phyloP scores from a whole-genome alignment of 37 sponge, comb jelly and placozoan species.

The Tethya wilhelma region DNA sequence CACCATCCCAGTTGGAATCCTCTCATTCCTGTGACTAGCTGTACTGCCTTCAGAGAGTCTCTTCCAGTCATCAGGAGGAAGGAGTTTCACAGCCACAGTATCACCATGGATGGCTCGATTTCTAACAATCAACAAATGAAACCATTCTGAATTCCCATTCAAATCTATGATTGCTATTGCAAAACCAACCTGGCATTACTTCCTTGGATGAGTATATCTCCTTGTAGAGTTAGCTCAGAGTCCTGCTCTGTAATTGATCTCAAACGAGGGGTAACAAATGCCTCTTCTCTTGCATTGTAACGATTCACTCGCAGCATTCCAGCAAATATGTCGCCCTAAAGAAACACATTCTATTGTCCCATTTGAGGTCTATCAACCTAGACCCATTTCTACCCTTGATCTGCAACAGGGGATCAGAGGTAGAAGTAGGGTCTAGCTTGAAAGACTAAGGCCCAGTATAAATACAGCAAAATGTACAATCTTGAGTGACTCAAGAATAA shows the following conservation, averaged over 20 bases:
- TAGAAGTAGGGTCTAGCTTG: too few species aligned
- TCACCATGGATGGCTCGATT: slow-evolving; percentile 82
- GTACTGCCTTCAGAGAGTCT: background rate
- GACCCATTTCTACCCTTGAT: too few species aligned
- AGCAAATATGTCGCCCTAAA: slow-evolving; percentile 35
- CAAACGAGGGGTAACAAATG: slow-evolving; percentile 38
- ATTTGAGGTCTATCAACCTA: background rate
- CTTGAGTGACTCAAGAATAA: background rate
- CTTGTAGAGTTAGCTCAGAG: background rate
- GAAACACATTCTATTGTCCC: background rate
- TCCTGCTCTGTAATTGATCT: too few species aligned
- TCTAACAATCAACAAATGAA: slow-evolving; percentile 3
- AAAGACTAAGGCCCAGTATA: background rate
- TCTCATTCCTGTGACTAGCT: background rate
- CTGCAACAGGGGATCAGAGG: too few species aligned
- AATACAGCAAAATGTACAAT: background rate
- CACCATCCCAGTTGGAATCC: slow-evolving; percentile 59
- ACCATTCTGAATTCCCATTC: background rate
- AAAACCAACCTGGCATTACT: slow-evolving; percentile 28
- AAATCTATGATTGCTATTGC: background rate
- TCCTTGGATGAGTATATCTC: slow-evolving; percentile 59
- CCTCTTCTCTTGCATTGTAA: slow-evolving; percentile 40
- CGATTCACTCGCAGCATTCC: slow-evolving; percentile 62
- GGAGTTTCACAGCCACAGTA: slow-evolving; percentile 58
- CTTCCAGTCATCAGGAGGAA: slow-evolving; percentile 44